These are phyloP conservation scores for Physella acuta DNA, from an alignment of 1,140 invertebrate genomes.

Conservation along the genomic window DNA sequence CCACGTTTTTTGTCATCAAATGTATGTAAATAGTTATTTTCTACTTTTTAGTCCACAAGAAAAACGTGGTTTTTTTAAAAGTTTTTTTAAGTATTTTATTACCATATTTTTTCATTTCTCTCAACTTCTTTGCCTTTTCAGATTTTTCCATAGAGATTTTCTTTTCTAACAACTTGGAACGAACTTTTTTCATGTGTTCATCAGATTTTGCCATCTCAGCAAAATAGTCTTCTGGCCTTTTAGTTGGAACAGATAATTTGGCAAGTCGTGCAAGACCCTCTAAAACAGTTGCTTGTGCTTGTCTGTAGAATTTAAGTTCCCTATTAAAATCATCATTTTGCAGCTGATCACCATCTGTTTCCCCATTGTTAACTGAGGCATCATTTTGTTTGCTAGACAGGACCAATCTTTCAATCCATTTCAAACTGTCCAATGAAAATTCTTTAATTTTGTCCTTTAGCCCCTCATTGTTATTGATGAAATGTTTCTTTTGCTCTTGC, in stretches of 20 bases:
- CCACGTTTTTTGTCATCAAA: no score
- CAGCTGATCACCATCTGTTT: slow-evolving; percentile 62
- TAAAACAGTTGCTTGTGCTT: slow-evolving; percentile 84
- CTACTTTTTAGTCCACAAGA: no score
- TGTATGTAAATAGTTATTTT: no score
- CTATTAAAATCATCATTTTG: slow-evolving; percentile 80
- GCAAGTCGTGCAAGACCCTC: slow-evolving; percentile 77
- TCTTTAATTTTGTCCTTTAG: slow-evolving; percentile 74
- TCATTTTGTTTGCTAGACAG: slow-evolving; percentile 72
- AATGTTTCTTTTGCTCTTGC: no score
- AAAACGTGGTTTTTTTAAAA: no score
- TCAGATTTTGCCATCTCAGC: slow-evolving; percentile 99
- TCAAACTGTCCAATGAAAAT: slow-evolving; percentile 70
- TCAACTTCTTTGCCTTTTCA: slow-evolving; percentile 85
- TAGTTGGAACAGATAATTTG: slow-evolving; percentile 75
- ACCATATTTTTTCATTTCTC: slow-evolving; percentile 88
- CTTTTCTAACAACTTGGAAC: slow-evolving; percentile 80
- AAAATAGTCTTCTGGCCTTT: slow-evolving; percentile 93
- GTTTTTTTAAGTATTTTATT: slow-evolving; percentile 85
- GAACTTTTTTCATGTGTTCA: slow-evolving; percentile 94
- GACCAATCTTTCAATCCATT: slow-evolving; percentile 86
- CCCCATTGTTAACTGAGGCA: slow-evolving; percentile 70
- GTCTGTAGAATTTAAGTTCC: slow-evolving; percentile 87
- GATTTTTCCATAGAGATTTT: slow-evolving; percentile 79
- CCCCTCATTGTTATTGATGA: no score